phyloP scores from a whole-genome alignment of 2,797 vertebrate genomes.

The Onychomys leucogaster region DNA sequence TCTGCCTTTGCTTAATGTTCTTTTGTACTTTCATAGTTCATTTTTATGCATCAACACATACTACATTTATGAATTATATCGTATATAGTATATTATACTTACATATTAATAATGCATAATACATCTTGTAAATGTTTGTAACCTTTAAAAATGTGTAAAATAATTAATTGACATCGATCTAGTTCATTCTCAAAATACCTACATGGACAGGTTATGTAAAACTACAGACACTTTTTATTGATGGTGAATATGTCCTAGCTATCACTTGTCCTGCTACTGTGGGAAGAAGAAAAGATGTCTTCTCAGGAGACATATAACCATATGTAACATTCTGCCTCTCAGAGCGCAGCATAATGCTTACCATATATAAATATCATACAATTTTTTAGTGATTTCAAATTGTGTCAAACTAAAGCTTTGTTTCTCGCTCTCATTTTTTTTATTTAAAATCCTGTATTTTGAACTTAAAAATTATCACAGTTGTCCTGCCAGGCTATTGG shows the following conservation, averaged over 20 bases:
- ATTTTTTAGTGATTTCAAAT: slow-evolving; percentile 9
- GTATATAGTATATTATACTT: background rate
- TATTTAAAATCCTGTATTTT: slow-evolving; percentile 1
- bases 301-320: background rate
- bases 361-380: background rate
- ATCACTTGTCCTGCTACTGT: background rate
- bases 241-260: background rate
- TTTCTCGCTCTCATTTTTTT: background rate
- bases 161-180: background rate
- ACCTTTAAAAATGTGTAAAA: background rate
- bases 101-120: background rate
- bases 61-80: background rate
- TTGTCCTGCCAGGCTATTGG: slow-evolving; percentile 13
- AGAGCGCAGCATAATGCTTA: background rate
- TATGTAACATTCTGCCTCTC: slow-evolving; percentile 2
- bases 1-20: background rate
- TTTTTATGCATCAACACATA: background rate
- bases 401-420: background rate
- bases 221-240: background rate
- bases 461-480: background rate
- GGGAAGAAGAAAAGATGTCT: background rate
- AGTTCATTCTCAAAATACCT: background rate
- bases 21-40: slow-evolving; percentile 19
- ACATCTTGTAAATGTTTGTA: background rate
- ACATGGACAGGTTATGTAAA: background rate